Evolutionary conservation across 2,888 invertebrate species (phyloP).

Genomic region (Lasioglossum figueresi): DNA sequence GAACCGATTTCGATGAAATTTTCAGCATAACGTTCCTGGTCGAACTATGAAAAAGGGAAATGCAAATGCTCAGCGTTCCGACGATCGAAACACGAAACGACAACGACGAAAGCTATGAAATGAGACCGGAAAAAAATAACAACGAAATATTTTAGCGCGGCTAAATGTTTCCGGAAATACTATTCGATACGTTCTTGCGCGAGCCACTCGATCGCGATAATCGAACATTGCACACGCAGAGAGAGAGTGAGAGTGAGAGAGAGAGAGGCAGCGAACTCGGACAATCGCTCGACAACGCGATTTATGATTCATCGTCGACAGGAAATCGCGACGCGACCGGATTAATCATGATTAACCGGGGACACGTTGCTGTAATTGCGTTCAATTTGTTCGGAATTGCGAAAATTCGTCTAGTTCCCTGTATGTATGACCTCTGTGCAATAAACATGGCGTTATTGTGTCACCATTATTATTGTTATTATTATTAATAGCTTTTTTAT

Average conservation of each 20-base stretch:
- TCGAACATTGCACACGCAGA: background rate
- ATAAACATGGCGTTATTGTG: background rate
- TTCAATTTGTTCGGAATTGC: constrained; percentile 25
- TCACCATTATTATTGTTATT: background rate
- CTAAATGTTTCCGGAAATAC: constrained; percentile 4
- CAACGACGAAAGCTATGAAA: background rate
- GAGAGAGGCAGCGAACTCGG: constrained; percentile 18
- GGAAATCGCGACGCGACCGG: constrained; percentile 45
- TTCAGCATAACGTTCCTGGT: no score
- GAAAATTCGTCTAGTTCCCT: constrained; percentile 30
- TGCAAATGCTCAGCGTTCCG: background rate
- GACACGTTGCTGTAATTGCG: constrained; percentile 43
- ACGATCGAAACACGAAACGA: background rate
- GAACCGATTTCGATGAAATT: no score
- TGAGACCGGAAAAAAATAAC: background rate
- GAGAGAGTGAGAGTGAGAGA: background rate
- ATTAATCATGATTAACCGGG: constrained; percentile 58
- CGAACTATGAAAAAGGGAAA: background rate
- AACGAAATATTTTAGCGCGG: background rate
- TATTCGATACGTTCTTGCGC: background rate
- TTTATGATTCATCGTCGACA: constrained; percentile 55
- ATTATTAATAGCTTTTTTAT: background rate
- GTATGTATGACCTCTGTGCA: background rate
- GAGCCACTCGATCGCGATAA: background rate
- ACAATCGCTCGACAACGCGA: constrained; percentile 43